Conservation (phyloP, 2,797 vertebrate species). For the Megalops cyprinoides region DNA sequence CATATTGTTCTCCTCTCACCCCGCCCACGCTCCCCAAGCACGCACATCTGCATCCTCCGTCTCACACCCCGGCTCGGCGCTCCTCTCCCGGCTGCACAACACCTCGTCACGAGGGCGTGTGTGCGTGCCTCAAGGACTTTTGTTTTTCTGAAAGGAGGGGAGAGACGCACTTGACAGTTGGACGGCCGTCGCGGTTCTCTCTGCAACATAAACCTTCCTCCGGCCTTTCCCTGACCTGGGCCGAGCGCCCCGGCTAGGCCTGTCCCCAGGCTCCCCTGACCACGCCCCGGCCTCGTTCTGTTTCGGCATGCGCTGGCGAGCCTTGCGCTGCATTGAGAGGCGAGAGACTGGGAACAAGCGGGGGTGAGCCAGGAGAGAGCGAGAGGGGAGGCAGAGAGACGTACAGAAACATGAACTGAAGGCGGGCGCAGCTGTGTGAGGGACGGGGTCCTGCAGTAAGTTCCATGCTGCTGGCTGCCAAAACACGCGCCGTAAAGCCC, state of each 20-base stretch:
- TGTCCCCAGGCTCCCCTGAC: background rate
- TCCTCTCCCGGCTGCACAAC: background rate
- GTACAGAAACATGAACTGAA: too few species aligned
- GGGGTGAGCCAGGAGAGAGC: too few species aligned
- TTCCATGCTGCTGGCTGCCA: too few species aligned
- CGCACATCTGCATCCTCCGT: slow-evolving; percentile 74
- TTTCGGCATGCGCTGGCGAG: background rate
- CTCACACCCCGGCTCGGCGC: slow-evolving; percentile 49
- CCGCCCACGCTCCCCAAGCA: slow-evolving; percentile 55
- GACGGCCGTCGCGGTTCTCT: slow-evolving; percentile 38
- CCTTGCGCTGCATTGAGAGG: background rate
- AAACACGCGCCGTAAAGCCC: too few species aligned
- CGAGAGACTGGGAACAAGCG: slow-evolving; percentile 4
- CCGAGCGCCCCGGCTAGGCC: slow-evolving; percentile 40
- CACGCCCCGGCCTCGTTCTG: slow-evolving; percentile 13
- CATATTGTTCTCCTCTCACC: slow-evolving; percentile 71
- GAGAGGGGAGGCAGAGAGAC: background rate
- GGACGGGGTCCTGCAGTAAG: too few species aligned
- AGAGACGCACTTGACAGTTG: too few species aligned
- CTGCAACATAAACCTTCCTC: slow-evolving; percentile 56
- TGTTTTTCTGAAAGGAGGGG: too few species aligned
- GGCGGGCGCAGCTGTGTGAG: background rate
- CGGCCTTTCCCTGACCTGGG: slow-evolving; percentile 68
- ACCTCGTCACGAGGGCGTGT: too few species aligned
- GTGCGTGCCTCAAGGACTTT: too few species aligned